These are phyloP conservation scores for Sipha flava DNA, from an alignment of 1,140 invertebrate species.

Conservation along the genomic window DNA sequence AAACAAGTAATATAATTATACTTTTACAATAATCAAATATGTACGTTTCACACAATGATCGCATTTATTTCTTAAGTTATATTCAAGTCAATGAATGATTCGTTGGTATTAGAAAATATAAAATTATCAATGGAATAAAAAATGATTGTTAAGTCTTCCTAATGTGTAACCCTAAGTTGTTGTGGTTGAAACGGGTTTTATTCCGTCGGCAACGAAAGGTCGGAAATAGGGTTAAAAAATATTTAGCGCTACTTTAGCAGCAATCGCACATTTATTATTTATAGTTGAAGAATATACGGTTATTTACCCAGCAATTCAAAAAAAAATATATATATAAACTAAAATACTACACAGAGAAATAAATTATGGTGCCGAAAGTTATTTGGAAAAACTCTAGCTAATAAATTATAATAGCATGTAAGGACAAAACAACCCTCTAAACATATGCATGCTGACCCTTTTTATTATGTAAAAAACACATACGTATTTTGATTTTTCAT, in stretches of 20 bases:
- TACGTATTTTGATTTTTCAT: constrained; percentile 17
- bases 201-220: constrained; percentile 8
- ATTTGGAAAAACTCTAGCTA: constrained; percentile 14
- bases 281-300: constrained; percentile 3
- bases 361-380: constrained; percentile 20
- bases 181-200: neutral
- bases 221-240: constrained; percentile 30
- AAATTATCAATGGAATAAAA: neutral
- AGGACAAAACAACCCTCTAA: constrained; percentile 25
- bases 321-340: neutral
- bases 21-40: no score
- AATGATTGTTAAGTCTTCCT: neutral
- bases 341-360: constrained; percentile 6
- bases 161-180: neutral
- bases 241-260: constrained; percentile 21
- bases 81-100: no score
- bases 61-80: no score
- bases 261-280: constrained; percentile 27
- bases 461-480: neutral
- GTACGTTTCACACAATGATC: no score
- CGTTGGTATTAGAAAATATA: no score
- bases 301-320: neutral
- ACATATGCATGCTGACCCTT: constrained; percentile 31
- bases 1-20: no score
- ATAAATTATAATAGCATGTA: constrained; percentile 17